Evolutionary conservation across 2,113 vertebrate genomes (phyloP).

Genomic region (Cochlearius cochlearius): DNA sequence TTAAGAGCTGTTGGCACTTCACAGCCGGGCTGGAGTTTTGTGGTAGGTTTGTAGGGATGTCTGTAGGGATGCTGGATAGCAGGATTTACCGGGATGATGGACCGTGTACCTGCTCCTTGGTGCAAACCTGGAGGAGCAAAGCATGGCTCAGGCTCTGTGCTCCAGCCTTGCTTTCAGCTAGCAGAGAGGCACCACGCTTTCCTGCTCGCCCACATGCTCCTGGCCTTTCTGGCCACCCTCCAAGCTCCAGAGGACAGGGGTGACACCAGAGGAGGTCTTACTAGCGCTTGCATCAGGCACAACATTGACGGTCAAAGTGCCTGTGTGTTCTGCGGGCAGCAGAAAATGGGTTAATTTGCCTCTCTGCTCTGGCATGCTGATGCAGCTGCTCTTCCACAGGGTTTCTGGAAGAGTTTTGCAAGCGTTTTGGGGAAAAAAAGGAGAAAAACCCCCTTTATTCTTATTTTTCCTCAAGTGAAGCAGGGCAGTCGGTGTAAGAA

Average conservation of each 20-base stretch:
- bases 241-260: neutral
- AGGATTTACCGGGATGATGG: neutral
- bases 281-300: neutral
- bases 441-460: rapidly evolving
- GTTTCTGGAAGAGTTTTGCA: neutral
- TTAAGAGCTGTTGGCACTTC: neutral
- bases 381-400: neutral
- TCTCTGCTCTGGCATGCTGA: rapidly evolving
- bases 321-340: rapidly evolving
- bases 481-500: neutral
- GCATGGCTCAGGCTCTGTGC: neutral
- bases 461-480: neutral
- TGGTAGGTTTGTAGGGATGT: neutral
- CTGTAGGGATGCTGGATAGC: neutral
- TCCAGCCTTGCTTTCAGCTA: neutral
- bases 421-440: neutral
- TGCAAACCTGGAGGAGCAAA: neutral
- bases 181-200: neutral
- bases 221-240: neutral
- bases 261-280: neutral
- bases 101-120: rapidly evolving
- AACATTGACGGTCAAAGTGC: rapidly evolving
- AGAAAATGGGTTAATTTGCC: neutral
- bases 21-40: neutral
- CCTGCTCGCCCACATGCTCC: rapidly evolving